A percentile compares a stretch with the other conserved stretches of the same genome.
These are phyloP conservation scores for Gymnodraco acuticeps DNA, from an alignment of 2,797 vertebrate genomes.

Conservation along the genomic window DNA sequence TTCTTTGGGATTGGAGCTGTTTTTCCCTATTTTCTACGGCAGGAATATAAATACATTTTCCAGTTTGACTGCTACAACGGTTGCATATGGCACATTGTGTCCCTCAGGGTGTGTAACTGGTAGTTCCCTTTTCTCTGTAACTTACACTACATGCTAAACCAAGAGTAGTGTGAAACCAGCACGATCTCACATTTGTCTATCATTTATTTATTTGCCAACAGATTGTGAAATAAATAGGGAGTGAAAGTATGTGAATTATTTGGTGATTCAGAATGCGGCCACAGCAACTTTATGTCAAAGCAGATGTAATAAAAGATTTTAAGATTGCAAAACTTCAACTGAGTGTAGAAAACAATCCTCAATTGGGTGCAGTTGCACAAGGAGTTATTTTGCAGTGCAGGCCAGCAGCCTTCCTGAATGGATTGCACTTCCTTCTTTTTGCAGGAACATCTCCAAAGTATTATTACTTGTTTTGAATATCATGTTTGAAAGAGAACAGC, in stretches of 20 bases:
- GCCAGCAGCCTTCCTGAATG: neutral
- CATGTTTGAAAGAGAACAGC: neutral
- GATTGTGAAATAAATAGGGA: too few species aligned
- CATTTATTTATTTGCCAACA: neutral
- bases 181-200: neutral
- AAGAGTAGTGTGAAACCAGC: neutral
- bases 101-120: constrained; percentile 40
- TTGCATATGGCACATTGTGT: neutral
- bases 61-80: too few species aligned
- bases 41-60: neutral
- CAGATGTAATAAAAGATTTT: neutral
- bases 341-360: neutral
- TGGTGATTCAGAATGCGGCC: neutral
- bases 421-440: constrained; percentile 22
- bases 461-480: constrained; percentile 13
- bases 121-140: constrained; percentile 41
- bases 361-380: neutral
- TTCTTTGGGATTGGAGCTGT: fast-evolving
- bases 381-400: too few species aligned
- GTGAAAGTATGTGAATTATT: neutral
- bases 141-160: neutral
- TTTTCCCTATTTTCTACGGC: neutral
- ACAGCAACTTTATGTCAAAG: neutral
- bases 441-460: neutral
- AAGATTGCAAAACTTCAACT: too few species aligned